Conservation (phyloP, 1,140 invertebrate species). For the Helicoverpa armigera region DNA sequence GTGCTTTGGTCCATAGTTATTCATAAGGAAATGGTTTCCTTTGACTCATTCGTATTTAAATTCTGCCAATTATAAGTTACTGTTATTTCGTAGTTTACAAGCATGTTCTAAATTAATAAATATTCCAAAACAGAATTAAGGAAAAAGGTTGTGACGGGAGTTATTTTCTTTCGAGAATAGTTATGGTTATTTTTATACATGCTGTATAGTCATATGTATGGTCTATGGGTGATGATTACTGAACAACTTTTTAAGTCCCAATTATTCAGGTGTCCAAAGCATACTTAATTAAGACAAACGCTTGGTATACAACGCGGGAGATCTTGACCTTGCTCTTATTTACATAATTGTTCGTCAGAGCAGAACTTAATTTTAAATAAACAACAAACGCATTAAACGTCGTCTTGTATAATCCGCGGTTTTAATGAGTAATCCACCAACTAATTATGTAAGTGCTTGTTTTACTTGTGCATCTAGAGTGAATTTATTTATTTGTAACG, state of each 20-base stretch:
- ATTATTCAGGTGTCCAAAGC: not conserved
- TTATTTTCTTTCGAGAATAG: too few species aligned
- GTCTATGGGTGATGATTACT: not conserved
- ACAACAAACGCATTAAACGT: conserved; percentile 3
- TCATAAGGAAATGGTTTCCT: conserved; percentile 39
- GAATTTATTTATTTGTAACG: conserved; percentile 84
- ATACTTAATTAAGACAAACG: not conserved
- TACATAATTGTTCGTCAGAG: conserved; percentile 2
- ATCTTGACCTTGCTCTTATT: conserved; percentile 11
- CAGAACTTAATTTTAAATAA: conserved; percentile 3
- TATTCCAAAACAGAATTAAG: not conserved
- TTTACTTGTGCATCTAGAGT: not conserved
- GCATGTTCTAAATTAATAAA: not conserved
- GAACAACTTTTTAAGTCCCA: too few species aligned
- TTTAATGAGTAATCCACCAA: conserved; percentile 4
- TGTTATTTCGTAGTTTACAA: conserved; percentile 20
- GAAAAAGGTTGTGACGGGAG: too few species aligned
- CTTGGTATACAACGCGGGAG: not conserved
- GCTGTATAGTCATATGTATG: too few species aligned
- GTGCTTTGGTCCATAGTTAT: conserved; percentile 38
- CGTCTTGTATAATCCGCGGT: not conserved
- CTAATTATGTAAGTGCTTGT: conserved; percentile 1
- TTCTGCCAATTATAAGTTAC: conserved; percentile 37
- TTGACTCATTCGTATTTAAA: conserved; percentile 45
- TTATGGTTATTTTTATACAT: too few species aligned